A percentile compares a stretch with the other conserved stretches of the same genome.
These are phyloP conservation scores for Calephelis nemesis DNA, from an alignment of 1,140 invertebrate species.

Conservation along the genomic window DNA sequence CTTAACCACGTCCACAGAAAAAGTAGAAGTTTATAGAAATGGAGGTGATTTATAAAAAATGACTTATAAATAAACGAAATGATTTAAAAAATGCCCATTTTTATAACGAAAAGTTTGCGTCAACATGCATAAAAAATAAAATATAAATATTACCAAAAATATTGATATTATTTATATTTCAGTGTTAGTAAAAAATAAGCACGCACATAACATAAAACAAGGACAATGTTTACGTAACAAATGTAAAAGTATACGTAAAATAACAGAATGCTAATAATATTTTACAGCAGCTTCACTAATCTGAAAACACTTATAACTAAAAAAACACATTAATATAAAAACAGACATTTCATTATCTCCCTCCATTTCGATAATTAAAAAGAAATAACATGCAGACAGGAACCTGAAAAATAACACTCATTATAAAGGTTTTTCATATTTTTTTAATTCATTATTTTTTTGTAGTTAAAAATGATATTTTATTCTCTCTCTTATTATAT, in stretches of 20 bases:
- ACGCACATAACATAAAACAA: background rate
- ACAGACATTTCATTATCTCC: constrained; percentile 63
- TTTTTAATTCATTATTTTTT: too few species aligned
- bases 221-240: background rate
- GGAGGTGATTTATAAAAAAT: constrained; percentile 53
- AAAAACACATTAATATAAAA: constrained; percentile 47
- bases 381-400: constrained; percentile 41
- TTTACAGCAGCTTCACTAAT: background rate
- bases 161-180: constrained; percentile 51
- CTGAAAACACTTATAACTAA: constrained; percentile 31
- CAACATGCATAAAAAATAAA: constrained; percentile 48
- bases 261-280: background rate
- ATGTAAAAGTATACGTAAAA: background rate
- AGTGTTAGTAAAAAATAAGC: constrained; percentile 48
- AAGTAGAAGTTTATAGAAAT: constrained; percentile 62
- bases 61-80: constrained; percentile 28
- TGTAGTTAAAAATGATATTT: too few species aligned
- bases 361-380: constrained; percentile 71
- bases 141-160: constrained; percentile 40
- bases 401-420: too few species aligned
- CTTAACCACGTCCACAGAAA: constrained; percentile 12
- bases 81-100: constrained; percentile 69
- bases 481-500: too few species aligned
- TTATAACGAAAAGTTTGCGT: constrained; percentile 39
- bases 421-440: too few species aligned